phyloP scores from a whole-genome alignment of 1,140 invertebrate species.

The Drosophila lacteicornis region DNA sequence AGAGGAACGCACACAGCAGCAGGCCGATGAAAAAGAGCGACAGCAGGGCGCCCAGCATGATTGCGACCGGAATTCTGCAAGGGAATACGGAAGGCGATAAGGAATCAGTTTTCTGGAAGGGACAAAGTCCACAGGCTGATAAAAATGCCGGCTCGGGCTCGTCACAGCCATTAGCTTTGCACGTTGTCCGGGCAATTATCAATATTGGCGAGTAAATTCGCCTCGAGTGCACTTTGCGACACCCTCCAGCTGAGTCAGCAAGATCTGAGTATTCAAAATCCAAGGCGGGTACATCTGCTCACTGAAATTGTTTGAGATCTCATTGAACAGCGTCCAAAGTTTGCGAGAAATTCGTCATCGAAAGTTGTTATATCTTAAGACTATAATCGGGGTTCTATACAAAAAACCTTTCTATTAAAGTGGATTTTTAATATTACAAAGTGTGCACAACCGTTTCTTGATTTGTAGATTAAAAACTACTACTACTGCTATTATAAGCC shows the following conservation, averaged over 20 bases:
- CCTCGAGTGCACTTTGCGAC: conserved; percentile 61
- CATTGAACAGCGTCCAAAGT: background rate
- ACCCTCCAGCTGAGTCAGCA: conserved; percentile 69
- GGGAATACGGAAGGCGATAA: conserved; percentile 27
- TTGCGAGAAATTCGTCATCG: conserved; percentile 1
- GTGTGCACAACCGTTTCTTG: too few species aligned
- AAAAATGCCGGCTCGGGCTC: conserved; percentile 12
- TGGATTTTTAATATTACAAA: background rate
- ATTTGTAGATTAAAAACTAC: too few species aligned
- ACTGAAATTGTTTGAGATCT: background rate
- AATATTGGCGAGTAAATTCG: conserved; percentile 49
- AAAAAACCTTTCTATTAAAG: background rate
- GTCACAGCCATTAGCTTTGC: conserved; percentile 20
- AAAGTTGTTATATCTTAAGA: background rate
- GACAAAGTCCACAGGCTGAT: conserved; percentile 47
- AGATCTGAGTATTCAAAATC: conserved; percentile 11
- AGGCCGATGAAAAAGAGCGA: conserved; percentile 47
- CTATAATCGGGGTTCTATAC: background rate
- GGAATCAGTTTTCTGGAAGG: conserved; percentile 2
- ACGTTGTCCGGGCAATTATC: conserved; percentile 33
- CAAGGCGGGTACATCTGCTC: conserved; percentile 10
- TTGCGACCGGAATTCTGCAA: conserved; percentile 16
- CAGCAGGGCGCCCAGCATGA: conserved; percentile 40
- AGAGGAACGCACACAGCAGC: conserved; percentile 66
- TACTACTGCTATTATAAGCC: too few species aligned